A percentile compares a stretch with the other conserved stretches of the same genome.
These are phyloP conservation scores for Thecophora atra DNA, from an alignment of 2,888 invertebrate species.

Conservation along the genomic window DNA sequence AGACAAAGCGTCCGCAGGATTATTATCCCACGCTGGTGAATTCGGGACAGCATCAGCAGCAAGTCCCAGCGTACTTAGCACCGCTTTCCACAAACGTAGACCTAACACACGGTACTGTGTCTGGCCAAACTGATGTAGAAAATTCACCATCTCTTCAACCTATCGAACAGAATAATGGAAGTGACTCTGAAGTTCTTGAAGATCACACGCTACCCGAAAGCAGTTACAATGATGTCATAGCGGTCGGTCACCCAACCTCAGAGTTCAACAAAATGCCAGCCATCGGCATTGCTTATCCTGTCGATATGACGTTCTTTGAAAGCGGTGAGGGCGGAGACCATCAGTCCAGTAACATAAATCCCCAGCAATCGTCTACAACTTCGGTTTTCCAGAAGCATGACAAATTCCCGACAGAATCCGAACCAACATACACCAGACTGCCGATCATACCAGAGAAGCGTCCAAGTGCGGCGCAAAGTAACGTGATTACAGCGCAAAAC, in stretches of 20 bases:
- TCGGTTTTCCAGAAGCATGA: conserved; percentile 26
- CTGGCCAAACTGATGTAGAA: conserved; percentile 13
- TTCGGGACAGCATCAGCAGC: conserved; percentile 43
- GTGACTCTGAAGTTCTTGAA: conserved; percentile 46
- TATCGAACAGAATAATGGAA: conserved; percentile 9
- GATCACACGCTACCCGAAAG: conserved; percentile 59
- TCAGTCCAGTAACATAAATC: conserved; percentile 42
- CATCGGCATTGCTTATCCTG: conserved; percentile 61
- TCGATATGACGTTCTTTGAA: conserved; percentile 57
- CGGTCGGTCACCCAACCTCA: conserved; percentile 54
- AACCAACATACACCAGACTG: conserved; percentile 43
- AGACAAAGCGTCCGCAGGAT: conserved; percentile 45
- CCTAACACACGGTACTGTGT: neutral
- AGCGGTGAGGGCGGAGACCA: conserved; percentile 50
- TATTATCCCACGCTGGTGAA: conserved; percentile 18
- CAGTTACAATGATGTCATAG: conserved; percentile 53
- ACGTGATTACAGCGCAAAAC: conserved; percentile 57
- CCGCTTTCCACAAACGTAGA: conserved; percentile 45
- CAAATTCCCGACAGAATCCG: conserved; percentile 4
- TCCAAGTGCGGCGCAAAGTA: conserved; percentile 54
- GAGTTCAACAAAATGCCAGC: conserved; percentile 64
- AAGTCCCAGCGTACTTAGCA: conserved; percentile 40
- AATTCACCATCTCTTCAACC: conserved; percentile 36
- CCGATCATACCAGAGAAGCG: conserved; percentile 40
- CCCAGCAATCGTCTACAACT: conserved; percentile 36